These are phyloP conservation scores for Anhinga rufa DNA, from an alignment of 2,113 vertebrate species.

Conservation along the genomic window DNA sequence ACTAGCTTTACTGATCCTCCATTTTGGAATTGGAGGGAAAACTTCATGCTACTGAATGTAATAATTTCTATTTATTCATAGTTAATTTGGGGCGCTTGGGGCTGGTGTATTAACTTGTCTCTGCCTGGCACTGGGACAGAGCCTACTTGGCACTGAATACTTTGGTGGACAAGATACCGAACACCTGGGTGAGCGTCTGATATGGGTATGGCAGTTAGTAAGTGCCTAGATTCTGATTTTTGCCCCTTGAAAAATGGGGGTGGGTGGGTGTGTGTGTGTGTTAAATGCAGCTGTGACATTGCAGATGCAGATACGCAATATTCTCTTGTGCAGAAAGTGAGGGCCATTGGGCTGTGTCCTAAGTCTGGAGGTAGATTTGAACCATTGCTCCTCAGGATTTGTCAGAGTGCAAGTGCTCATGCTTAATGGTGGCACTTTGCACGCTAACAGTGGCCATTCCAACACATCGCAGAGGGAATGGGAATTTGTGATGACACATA, in stretches of 20 bases:
- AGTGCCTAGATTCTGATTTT: not conserved
- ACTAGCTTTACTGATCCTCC: not conserved
- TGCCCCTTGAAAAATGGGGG: not conserved
- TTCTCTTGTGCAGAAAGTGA: not conserved
- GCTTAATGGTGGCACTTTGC: not conserved
- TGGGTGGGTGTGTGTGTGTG: fast-evolving
- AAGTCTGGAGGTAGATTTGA: not conserved
- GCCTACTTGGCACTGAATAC: not conserved
- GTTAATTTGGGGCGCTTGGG: not conserved
- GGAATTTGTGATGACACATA: not conserved
- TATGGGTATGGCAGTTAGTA: not conserved
- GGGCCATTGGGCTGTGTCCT: not conserved
- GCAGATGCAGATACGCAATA: not conserved
- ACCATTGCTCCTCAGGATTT: not conserved
- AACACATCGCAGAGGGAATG: not conserved
- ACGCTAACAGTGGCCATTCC: not conserved
- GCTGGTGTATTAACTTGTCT: not conserved
- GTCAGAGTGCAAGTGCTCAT: not conserved
- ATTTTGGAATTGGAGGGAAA: not conserved
- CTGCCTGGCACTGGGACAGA: not conserved
- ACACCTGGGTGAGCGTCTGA: not conserved
- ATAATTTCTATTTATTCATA: not conserved
- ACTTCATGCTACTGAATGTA: not conserved
- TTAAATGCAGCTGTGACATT: not conserved
- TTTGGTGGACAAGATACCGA: not conserved